phyloP scores from a whole-genome alignment of 2,888 invertebrate genomes.

The Pandemis cinnamomeana region DNA sequence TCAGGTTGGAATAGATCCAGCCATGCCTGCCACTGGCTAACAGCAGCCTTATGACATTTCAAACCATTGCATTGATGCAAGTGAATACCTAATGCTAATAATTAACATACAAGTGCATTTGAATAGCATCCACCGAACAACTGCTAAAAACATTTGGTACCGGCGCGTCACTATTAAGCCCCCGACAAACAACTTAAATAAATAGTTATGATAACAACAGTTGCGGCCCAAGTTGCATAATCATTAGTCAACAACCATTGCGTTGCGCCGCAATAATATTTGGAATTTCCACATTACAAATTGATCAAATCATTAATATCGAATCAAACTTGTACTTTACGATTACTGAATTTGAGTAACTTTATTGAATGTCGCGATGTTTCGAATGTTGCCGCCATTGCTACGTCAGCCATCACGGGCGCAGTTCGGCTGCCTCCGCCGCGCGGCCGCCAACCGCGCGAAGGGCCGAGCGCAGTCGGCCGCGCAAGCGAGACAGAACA shows the following conservation, averaged over 20 bases:
- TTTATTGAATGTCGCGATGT: conserved; percentile 3
- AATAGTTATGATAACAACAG: background rate
- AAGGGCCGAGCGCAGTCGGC: conserved; percentile 48
- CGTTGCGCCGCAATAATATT: background rate
- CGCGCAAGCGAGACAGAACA: conserved; percentile 56
- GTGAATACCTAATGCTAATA: no score
- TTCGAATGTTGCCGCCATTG: conserved; percentile 50
- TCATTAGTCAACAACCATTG: background rate
- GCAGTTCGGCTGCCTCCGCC: conserved; percentile 45
- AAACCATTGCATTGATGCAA: no score
- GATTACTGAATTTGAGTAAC: background rate
- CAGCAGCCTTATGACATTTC: no score
- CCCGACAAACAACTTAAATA: background rate
- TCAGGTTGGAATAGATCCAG: no score
- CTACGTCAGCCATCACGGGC: conserved; percentile 44
- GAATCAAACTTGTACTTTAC: background rate
- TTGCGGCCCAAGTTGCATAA: background rate
- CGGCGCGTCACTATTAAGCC: no score
- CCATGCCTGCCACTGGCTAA: no score
- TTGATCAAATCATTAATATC: background rate
- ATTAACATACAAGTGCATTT: no score
- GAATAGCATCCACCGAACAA: no score
- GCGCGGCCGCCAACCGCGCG: conserved; percentile 51
- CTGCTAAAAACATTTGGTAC: no score
- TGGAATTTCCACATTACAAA: background rate